Base-by-base conservation (phyloP, 53 echinoderm and acorn worm genomes). In the Henricia sp. region DNA sequence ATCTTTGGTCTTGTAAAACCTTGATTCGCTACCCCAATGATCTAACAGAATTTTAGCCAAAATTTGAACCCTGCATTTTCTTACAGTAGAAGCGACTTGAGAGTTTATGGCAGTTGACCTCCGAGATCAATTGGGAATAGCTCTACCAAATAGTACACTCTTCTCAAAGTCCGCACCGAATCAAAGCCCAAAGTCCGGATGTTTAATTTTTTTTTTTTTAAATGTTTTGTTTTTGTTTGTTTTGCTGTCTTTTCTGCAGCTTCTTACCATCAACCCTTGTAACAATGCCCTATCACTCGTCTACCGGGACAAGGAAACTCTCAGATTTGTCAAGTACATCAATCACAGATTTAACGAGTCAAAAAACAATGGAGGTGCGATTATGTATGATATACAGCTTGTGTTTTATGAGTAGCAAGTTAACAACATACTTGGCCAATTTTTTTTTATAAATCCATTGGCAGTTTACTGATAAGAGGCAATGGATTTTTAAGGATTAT, bases 221-320 rank as follows among this genome's bases (percentile, higher is more conserved):
- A 37, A n/a, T n/a, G n/a, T n/a, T n/a, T n/a, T n/a, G n/a, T n/a
- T 25, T 8, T 37, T 40, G 6, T 1, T 30, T 70, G 26, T 19
- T 63, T 44, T 86, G 29, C 52, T 37, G 11, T 30, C 46, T 70
- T 80, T 14, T 56, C 38, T 52, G 14, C 91, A 99, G 99, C 85
- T 99, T 26, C 85, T 99, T 72, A 90, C 89, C 60, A 82, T 99
- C 0, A 64, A 74, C n/a, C 99, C 99, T 1, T 86, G 88, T 60
- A 92, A 92, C 71, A 99, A 99, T 69, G 88, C 90, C 29, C 89
- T 99, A 1, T 90, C 90, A 10, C 66, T 99, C 84, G 94, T 99
- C 13, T 99, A 99, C 86, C 86, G 94, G n/a, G 99, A 99, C 85
- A 99, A 95, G 60, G 95, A 99, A 16, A 99, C 94, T 1, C 70